These are phyloP conservation scores for Crossocerus cetratus DNA, from an alignment of 2,888 invertebrate species.

Conservation along the genomic window DNA sequence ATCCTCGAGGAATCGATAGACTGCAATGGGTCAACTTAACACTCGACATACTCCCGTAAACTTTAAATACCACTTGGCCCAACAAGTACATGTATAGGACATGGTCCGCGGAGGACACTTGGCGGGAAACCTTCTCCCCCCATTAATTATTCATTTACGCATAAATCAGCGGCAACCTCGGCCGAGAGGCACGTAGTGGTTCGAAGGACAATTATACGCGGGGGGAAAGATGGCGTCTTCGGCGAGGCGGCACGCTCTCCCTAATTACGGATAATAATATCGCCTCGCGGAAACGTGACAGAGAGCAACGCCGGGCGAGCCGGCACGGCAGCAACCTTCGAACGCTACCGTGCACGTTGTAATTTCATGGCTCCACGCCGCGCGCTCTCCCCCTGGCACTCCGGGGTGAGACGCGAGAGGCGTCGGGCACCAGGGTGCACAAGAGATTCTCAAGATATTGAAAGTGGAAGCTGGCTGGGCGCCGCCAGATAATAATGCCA, in stretches of 20 bases:
- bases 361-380: constrained; percentile 12
- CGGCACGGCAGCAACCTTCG: neutral
- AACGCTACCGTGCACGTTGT: constrained; percentile 14
- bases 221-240: too few species aligned
- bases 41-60: neutral
- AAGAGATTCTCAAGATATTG: constrained; percentile 28
- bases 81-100: neutral
- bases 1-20: neutral
- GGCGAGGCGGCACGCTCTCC: neutral
- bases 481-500: constrained; percentile 26
- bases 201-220: too few species aligned
- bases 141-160: neutral
- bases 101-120: neutral
- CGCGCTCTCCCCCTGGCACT: too few species aligned
- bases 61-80: neutral
- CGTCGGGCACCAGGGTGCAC: neutral
- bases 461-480: constrained; percentile 7
- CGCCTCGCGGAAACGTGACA: constrained; percentile 17
- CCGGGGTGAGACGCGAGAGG: too few species aligned
- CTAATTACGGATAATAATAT: constrained; percentile 14
- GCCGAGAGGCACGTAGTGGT: too few species aligned
- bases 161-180: neutral
- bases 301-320: neutral
- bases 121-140: neutral
- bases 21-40: neutral